Evolutionary conservation across 30 jellyfish, hydroid and myxozoan species (phyloP).

Genomic region (Hydra vulgaris): DNA sequence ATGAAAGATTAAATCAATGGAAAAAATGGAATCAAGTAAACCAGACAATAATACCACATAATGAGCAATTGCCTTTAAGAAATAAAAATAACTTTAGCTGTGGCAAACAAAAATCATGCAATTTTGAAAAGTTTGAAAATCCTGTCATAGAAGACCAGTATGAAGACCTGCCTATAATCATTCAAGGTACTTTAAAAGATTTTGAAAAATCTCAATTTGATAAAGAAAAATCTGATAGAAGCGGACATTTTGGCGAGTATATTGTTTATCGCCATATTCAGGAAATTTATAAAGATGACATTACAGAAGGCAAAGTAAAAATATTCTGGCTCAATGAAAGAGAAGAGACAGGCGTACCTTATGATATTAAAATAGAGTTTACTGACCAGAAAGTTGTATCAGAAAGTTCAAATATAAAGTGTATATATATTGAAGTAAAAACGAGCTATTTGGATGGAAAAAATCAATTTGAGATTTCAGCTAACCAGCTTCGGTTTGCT

Average conservation of each 20-base stretch:
- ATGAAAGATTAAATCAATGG: no score
- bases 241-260: constrained; percentile 51
- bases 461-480: constrained; percentile 62
- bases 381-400: not conserved
- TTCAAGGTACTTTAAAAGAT: not conserved
- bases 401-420: not conserved
- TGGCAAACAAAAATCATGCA: not conserved
- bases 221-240: not conserved
- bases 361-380: constrained; percentile 29
- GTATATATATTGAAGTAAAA: constrained; percentile 58
- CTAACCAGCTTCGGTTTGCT: constrained; percentile 46
- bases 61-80: no score
- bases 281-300: not conserved
- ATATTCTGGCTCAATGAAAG: constrained; percentile 55
- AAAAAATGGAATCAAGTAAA: no score
- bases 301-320: not conserved
- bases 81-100: no score
- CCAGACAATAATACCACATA: no score
- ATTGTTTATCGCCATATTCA: constrained; percentile 27
- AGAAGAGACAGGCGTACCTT: constrained; percentile 42
- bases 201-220: not conserved
- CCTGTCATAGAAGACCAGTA: not conserved
- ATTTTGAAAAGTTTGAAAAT: not conserved
- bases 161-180: not conserved
- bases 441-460: constrained; percentile 29